Percentiles rank a stretch among this genome's conserved stretches.
Conservation (phyloP, 2,888 invertebrate species). For the Escarpia spicata region DNA sequence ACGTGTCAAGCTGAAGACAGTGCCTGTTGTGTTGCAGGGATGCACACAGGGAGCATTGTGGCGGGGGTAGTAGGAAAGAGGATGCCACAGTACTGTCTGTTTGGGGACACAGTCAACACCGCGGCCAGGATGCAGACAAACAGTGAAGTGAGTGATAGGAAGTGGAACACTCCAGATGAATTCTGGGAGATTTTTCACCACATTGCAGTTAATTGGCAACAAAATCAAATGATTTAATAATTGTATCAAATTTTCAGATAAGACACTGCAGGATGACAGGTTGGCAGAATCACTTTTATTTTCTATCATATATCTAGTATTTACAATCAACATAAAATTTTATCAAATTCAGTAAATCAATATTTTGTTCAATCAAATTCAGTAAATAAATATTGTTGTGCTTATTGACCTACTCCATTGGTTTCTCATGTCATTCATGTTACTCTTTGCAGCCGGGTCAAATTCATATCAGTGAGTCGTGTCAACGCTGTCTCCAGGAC, state of each 20-base stretch:
- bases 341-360: not conserved
- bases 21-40: slow-evolving; percentile 57
- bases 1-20: too few relatives aligned
- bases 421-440: not conserved
- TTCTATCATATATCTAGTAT: not conserved
- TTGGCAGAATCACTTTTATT: not conserved
- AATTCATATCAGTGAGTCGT: slow-evolving; percentile 81
- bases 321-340: not conserved
- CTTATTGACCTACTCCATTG: not conserved
- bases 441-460: slow-evolving; percentile 71
- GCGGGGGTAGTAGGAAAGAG: slow-evolving; percentile 88
- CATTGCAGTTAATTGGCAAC: not conserved
- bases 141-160: slow-evolving; percentile 68
- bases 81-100: slow-evolving; percentile 87
- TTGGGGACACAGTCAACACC: slow-evolving; percentile 86
- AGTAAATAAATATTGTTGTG: not conserved
- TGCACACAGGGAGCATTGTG: slow-evolving; percentile 88
- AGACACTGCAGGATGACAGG: not conserved
- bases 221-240: not conserved
- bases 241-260: not conserved
- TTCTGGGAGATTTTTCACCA: not conserved
- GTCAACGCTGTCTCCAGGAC: slow-evolving; percentile 75
- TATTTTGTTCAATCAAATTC: not conserved
- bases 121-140: slow-evolving; percentile 88
- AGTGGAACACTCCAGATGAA: not conserved